Conservation (phyloP, 2,888 invertebrate species). For the Callimorpha dominula region DNA sequence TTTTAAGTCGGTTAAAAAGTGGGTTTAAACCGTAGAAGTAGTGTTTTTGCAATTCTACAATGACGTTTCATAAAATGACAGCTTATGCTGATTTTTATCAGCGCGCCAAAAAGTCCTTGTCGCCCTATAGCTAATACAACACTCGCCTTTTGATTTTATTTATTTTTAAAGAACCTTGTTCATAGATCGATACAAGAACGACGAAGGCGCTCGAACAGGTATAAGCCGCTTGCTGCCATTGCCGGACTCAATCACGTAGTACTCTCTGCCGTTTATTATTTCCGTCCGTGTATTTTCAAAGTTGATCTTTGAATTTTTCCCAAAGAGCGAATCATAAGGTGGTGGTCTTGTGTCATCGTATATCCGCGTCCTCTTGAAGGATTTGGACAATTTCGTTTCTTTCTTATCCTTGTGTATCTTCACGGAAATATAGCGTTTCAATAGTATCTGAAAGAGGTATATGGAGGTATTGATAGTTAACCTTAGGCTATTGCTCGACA, state of each 20-base stretch:
- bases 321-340: constrained; percentile 88
- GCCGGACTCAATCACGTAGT: constrained; percentile 88
- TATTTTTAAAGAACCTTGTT: constrained; percentile 26
- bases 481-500: too few relatives aligned
- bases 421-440: constrained; percentile 62
- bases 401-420: constrained; percentile 42
- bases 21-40: too few relatives aligned
- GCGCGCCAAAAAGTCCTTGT: neutral
- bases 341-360: constrained; percentile 86
- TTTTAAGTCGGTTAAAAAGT: too few relatives aligned
- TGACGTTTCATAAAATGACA: too few relatives aligned
- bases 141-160: neutral
- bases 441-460: constrained; percentile 61
- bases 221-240: constrained; percentile 89
- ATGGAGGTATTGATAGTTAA: neutral
- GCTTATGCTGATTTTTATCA: too few relatives aligned
- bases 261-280: constrained; percentile 92
- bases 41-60: too few relatives aligned
- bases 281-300: constrained; percentile 77
- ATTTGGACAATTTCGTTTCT: constrained; percentile 40
- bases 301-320: constrained; percentile 65
- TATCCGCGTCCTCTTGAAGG: constrained; percentile 38
- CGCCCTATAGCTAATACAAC: neutral
- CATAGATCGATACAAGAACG: constrained; percentile 89
- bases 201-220: constrained; percentile 92